Evolutionary conservation across 2,888 invertebrate species (phyloP).

Genomic region (Meghimatium bilineatum): DNA sequence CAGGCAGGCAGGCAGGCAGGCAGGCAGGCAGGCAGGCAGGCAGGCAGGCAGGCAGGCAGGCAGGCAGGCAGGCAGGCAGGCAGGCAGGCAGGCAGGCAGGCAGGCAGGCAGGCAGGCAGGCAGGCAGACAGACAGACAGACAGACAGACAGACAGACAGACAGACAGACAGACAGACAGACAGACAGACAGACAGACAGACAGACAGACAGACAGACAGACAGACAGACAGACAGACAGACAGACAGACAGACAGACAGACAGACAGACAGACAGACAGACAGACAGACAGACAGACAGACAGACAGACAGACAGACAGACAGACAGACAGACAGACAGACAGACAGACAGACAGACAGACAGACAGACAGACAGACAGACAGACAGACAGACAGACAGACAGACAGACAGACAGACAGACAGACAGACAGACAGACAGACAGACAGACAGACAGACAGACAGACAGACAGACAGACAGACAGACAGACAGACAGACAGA

Average conservation of each 20-base stretch:
- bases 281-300: neutral
- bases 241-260: conserved; percentile 16
- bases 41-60: neutral
- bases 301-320: neutral
- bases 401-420: neutral
- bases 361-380: conserved; percentile 17
- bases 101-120: neutral
- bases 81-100: neutral
- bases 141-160: conserved; percentile 17
- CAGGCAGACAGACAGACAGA: no score
- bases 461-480: conserved; percentile 11
- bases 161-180: conserved; percentile 23
- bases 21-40: neutral
- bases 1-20: neutral
- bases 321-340: conserved; percentile 15
- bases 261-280: conserved; percentile 26
- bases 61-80: conserved; percentile 17
- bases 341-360: conserved; percentile 24
- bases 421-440: conserved; percentile 20
- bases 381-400: neutral
- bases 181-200: conserved; percentile 11
- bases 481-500: conserved; percentile 24
- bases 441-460: conserved; percentile 17
- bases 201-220: neutral
- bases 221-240: conserved; percentile 5